Conservation (phyloP, 2,797 vertebrate species). For the Chrysocyon brachyurus region DNA sequence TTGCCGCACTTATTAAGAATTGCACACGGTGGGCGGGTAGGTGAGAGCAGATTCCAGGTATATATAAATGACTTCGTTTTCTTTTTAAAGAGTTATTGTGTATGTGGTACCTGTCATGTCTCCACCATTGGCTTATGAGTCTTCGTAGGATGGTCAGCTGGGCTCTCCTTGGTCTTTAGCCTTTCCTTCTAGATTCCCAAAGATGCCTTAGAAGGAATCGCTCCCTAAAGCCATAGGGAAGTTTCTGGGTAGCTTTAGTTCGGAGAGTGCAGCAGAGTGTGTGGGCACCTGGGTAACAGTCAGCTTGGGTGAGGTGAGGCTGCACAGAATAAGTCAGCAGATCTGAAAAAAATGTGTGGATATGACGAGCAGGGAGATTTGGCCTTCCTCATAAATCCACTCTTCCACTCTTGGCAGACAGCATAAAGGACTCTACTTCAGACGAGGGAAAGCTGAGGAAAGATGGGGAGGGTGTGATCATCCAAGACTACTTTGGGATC, state of each 20-base stretch:
- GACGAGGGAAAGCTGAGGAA: conserved; percentile 34
- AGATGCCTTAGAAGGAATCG: background rate
- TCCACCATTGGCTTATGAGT: background rate
- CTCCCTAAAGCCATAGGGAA: background rate
- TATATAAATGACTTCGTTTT: background rate
- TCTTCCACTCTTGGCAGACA: background rate
- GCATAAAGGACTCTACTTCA: background rate
- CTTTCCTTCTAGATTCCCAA: background rate
- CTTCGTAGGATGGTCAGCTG: background rate
- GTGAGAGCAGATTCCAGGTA: background rate
- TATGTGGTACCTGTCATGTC: background rate
- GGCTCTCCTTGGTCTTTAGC: background rate
- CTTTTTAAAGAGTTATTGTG: background rate
- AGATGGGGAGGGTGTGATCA: background rate
- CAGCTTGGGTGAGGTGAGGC: background rate
- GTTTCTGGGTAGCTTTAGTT: background rate
- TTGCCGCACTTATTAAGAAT: background rate
- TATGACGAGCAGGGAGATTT: background rate
- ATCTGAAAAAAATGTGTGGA: background rate
- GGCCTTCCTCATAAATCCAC: background rate
- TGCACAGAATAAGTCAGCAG: background rate
- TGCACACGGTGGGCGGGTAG: background rate
- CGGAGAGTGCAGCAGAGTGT: background rate
- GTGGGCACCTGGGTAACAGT: background rate
- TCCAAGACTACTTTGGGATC: conserved; percentile 27